Evolutionary conservation across 1,140 invertebrate species (phyloP).

Genomic region (Dreissena rostriformis): DNA sequence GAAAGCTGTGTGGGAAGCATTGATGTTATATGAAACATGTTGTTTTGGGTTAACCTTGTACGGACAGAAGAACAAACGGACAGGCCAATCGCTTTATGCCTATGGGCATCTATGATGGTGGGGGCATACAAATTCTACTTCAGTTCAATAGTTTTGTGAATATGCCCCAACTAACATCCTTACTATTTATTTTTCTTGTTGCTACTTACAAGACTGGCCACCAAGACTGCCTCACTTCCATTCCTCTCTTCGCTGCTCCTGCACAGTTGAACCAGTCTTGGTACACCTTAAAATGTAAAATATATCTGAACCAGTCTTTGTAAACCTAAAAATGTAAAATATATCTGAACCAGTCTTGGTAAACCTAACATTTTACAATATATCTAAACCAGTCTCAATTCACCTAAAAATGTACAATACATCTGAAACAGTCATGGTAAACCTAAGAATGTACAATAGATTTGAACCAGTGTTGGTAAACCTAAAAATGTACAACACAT

Average conservation of each 20-base stretch:
- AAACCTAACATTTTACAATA: conserved; percentile 83
- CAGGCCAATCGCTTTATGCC: too few relatives aligned
- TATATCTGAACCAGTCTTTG: conserved; percentile 1
- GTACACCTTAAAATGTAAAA: conserved; percentile 82
- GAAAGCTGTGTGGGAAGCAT: too few relatives aligned
- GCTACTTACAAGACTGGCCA: conserved; percentile 88
- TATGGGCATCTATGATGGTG: too few relatives aligned
- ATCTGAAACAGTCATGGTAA: conserved; percentile 88
- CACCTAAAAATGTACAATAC: conserved; percentile 86
- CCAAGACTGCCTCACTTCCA: conserved; percentile 88
- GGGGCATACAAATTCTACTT: too few relatives aligned
- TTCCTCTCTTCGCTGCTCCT: conserved; percentile 87
- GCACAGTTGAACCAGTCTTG: conserved; percentile 88
- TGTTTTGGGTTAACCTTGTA: too few relatives aligned
- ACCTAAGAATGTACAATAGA: conserved; percentile 69
- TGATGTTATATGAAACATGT: too few relatives aligned
- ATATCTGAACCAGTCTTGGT: background rate
- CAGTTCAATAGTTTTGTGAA: too few relatives aligned
- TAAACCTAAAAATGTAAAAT: background rate
- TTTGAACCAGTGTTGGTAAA: background rate
- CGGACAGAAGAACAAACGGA: too few relatives aligned
- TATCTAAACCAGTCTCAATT: too few relatives aligned
- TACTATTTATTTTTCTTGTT: background rate
- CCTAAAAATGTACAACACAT: background rate
- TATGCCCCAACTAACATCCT: too few relatives aligned